phyloP scores from a whole-genome alignment of 2,113 vertebrate species.

The Hippocampus guttulatus region DNA sequence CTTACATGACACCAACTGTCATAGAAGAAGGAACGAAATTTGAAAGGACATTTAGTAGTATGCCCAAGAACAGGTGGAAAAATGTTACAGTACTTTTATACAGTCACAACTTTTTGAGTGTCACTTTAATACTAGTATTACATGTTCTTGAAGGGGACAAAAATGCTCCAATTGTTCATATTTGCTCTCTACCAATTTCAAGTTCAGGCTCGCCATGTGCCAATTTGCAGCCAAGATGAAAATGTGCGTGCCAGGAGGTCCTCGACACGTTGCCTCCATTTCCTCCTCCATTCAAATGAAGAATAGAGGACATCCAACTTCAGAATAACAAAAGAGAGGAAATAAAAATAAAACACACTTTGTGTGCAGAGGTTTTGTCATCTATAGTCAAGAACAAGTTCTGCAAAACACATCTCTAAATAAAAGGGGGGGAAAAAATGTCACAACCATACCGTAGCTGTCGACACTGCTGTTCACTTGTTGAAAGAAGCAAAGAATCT shows the following conservation, averaged over 20 bases:
- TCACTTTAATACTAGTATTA: too few relatives aligned
- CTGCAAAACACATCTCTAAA: neutral
- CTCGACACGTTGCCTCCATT: neutral
- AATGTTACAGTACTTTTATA: too few relatives aligned
- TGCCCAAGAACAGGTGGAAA: too few relatives aligned
- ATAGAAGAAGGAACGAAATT: too few relatives aligned
- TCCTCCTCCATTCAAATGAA: neutral
- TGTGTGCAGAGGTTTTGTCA: neutral
- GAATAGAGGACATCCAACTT: neutral
- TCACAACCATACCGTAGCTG: neutral
- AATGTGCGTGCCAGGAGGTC: neutral
- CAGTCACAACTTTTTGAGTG: too few relatives aligned
- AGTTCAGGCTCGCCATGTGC: neutral
- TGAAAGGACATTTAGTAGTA: too few relatives aligned
- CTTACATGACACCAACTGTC: too few relatives aligned
- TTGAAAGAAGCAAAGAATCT: neutral
- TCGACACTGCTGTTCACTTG: conserved; percentile 4
- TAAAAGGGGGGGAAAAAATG: neutral
- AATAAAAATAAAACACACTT: neutral
- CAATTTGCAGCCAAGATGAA: neutral
- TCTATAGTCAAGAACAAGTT: neutral
- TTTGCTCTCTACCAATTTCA: neutral
- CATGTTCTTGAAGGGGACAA: neutral
- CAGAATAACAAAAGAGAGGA: neutral
- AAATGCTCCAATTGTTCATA: neutral